phyloP scores from a whole-genome alignment of 2,113 vertebrate genomes.

The Collichthys lucidus region DNA sequence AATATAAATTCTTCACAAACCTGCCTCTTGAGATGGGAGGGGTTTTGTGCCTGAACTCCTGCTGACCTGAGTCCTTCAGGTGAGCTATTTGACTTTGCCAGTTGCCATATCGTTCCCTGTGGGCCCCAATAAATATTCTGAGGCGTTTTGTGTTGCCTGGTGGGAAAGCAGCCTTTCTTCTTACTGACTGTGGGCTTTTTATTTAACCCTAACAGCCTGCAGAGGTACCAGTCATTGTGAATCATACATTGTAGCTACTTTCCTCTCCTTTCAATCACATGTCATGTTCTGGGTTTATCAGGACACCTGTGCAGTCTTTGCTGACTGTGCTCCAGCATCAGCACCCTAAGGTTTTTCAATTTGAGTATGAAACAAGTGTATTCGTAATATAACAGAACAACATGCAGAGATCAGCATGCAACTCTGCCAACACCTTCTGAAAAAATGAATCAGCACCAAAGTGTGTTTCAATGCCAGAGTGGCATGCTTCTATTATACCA shows the following conservation, averaged over 20 bases:
- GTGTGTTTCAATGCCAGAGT: constrained; percentile 53
- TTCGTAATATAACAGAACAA: not conserved
- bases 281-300: constrained; percentile 38
- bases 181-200: constrained; percentile 58
- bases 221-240: constrained; percentile 33
- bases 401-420: constrained; percentile 60
- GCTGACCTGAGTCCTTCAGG: constrained; percentile 62
- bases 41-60: constrained; percentile 53
- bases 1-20: constrained; percentile 42
- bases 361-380: constrained; percentile 38
- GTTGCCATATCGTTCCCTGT: constrained; percentile 57
- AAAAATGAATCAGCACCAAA: constrained; percentile 56
- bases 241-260: constrained; percentile 1
- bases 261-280: constrained; percentile 20
- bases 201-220: constrained; percentile 53
- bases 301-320: constrained; percentile 10
- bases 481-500: constrained; percentile 42
- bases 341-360: constrained; percentile 56
- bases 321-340: constrained; percentile 23
- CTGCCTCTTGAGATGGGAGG: constrained; percentile 22
- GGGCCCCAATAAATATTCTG: constrained; percentile 68
- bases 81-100: constrained; percentile 69
- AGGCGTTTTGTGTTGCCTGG: constrained; percentile 64
- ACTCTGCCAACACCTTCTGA: constrained; percentile 42
- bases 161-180: constrained; percentile 61